Conservation (phyloP, 2,113 vertebrate species). For the Hiodon tergisus region DNA sequence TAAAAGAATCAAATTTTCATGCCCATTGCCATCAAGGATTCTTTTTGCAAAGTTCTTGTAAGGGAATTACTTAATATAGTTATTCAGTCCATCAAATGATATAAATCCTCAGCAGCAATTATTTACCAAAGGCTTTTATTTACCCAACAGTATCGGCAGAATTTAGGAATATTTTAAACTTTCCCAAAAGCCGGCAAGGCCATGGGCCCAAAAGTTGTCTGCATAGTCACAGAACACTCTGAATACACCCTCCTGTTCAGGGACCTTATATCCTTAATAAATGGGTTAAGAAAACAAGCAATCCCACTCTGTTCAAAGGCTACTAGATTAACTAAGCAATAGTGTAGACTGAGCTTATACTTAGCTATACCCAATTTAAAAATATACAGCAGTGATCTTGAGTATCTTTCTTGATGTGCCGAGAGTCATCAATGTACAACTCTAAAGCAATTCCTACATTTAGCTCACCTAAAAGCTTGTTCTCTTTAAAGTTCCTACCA, state of each 20-base stretch:
- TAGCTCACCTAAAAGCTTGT: conserved; percentile 11
- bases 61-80: not conserved
- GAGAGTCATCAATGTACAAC: not conserved
- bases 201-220: conserved; percentile 16
- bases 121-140: not conserved
- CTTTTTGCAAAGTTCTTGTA: not conserved
- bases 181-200: conserved; percentile 11
- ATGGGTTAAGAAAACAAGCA: conserved; percentile 17
- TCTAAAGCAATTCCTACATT: conserved; percentile 19
- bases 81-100: not conserved
- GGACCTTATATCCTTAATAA: conserved; percentile 10
- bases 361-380: conserved; percentile 5
- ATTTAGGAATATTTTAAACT: conserved; percentile 2
- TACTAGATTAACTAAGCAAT: conserved; percentile 11
- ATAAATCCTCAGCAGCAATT: not conserved
- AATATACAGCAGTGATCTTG: conserved; percentile 19
- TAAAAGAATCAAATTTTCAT: conserved; percentile 6
- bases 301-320: not conserved
- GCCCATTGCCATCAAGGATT: not conserved
- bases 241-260: conserved; percentile 15
- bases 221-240: conserved; percentile 15
- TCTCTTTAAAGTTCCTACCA: conserved; percentile 31
- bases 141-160: conserved; percentile 1
- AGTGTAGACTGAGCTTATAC: not conserved
- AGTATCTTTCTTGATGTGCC: conserved; percentile 10